Evolutionary conservation across 2,797 vertebrate genomes (phyloP).

Genomic region (Naso thynnoides): DNA sequence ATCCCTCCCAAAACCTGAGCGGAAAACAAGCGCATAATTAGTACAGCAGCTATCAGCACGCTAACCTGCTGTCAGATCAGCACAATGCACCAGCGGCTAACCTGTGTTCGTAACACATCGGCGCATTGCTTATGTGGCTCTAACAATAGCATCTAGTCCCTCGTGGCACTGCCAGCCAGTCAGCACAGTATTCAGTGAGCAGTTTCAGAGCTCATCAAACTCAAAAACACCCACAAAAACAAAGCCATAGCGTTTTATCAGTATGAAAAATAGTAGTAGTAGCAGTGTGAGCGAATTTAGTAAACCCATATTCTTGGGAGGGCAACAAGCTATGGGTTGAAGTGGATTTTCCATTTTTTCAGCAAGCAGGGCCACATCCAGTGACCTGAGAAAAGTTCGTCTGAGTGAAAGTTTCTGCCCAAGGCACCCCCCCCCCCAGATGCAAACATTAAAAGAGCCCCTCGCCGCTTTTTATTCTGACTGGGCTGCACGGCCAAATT

Average conservation of each 20-base stretch:
- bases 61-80: conserved; percentile 66
- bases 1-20: conserved; percentile 15
- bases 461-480: conserved; percentile 46
- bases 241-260: conserved; percentile 24
- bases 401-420: conserved; percentile 25
- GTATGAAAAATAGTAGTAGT: no score
- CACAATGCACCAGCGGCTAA: conserved; percentile 50
- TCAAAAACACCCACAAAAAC: conserved; percentile 72
- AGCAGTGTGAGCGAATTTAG: conserved; percentile 37
- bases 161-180: conserved; percentile 58
- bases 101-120: conserved; percentile 48
- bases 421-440: conserved; percentile 21
- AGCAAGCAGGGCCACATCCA: conserved; percentile 5
- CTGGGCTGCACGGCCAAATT: conserved; percentile 54
- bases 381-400: conserved; percentile 30
- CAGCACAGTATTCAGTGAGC: conserved; percentile 45
- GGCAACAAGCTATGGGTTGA: conserved; percentile 42
- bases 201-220: conserved; percentile 74
- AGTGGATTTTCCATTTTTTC: conserved; percentile 28
- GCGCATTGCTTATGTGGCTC: conserved; percentile 49
- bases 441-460: conserved; percentile 38
- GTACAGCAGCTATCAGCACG: conserved; percentile 43
- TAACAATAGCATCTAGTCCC: conserved; percentile 74
- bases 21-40: conserved; percentile 53
- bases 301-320: conserved; percentile 65